phyloP scores from a whole-genome alignment of 2,888 invertebrate species.

The Synanthedon tipuliformis region DNA sequence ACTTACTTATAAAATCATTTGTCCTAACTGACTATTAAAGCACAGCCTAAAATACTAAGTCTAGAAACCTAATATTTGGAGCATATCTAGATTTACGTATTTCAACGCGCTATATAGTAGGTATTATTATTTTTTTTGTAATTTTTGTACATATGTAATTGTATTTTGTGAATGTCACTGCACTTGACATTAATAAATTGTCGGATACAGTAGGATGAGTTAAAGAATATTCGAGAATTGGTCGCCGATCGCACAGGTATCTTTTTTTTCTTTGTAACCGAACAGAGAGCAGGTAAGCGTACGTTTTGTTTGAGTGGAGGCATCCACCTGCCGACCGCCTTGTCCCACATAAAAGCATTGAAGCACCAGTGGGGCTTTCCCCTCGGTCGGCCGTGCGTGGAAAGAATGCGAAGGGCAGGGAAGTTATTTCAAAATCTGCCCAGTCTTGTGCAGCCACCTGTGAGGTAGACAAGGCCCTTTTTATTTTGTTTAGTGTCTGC shows the following conservation, averaged over 20 bases:
- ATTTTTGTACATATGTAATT: too few species aligned
- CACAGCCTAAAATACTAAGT: too few species aligned
- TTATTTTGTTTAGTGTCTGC: constrained; percentile 24
- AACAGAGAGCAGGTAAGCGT: constrained; percentile 45
- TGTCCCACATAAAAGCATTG: constrained; percentile 10
- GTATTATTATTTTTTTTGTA: too few species aligned
- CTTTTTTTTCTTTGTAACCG: constrained; percentile 23
- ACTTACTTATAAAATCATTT: too few species aligned
- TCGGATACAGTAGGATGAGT: background rate
- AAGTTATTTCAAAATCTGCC: constrained; percentile 21
- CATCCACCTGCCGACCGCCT: constrained; percentile 39
- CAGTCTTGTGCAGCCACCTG: constrained; percentile 56
- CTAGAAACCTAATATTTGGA: too few species aligned
- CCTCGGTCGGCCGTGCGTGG: constrained; percentile 25
- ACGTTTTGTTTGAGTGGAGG: constrained; percentile 10
- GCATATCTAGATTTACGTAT: too few species aligned
- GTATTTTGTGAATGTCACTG: too few species aligned
- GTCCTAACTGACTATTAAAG: too few species aligned
- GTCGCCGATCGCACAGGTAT: constrained; percentile 43
- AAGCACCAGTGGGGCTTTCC: constrained; percentile 25
- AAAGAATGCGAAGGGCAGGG: constrained; percentile 26
- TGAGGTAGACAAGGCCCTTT: constrained; percentile 43
- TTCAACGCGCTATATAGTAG: too few species aligned
- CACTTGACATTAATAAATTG: too few species aligned
- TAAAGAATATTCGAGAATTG: background rate